Evolutionary conservation across 1,140 invertebrate genomes (phyloP), one percentile per base, ranked within the genome.

Genomic region (Trypoxylus dichotomus): DNA sequence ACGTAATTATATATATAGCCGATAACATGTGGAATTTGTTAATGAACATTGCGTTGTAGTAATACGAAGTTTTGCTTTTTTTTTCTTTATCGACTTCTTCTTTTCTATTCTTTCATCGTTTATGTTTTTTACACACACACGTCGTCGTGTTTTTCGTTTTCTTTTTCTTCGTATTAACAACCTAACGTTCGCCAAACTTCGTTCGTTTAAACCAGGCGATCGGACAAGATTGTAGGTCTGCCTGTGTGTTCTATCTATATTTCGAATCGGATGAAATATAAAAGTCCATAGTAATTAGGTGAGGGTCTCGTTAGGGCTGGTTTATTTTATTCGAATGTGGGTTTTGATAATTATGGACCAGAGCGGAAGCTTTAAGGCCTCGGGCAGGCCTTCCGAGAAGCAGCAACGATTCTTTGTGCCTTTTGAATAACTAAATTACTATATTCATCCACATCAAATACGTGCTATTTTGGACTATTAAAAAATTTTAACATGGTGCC

Each of bases 301-400:
- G 79, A 78, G 74, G 79, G 81, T 79, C 81, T 82, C 80, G 82
- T 82, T 81, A 79, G 79, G 79, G 78, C 77, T 73, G 79, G 80
- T 79, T 81, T 79, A 80, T 79, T 81, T 80, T 78, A 76, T 80
- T 80, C 76, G 81, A 77, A 79, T 79, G 76, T 80, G 80, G 82
- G 81, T 83, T 83, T 82, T 80, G 79, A 84, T 84, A 84, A 84
- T 84, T 84, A 83, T 83, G 80, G 81, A 80, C 79, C 79, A 74
- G 79, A 81, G 80, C 82, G 82, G 82, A 83, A 83, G 81, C 80
- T 78, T 77, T 29, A 29, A 29, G 75, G 76, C 79, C 80, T 77
- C 47, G 42, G 77, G 81, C 79, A 74, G 77, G 73, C 79, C 79
- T 82, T 84, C 82, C 78, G 41, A 82, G 82, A 84, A 83, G 80